These are phyloP conservation scores for Cnemophilus loriae DNA, from an alignment of 2,113 vertebrate genomes.

Conservation along the genomic window DNA sequence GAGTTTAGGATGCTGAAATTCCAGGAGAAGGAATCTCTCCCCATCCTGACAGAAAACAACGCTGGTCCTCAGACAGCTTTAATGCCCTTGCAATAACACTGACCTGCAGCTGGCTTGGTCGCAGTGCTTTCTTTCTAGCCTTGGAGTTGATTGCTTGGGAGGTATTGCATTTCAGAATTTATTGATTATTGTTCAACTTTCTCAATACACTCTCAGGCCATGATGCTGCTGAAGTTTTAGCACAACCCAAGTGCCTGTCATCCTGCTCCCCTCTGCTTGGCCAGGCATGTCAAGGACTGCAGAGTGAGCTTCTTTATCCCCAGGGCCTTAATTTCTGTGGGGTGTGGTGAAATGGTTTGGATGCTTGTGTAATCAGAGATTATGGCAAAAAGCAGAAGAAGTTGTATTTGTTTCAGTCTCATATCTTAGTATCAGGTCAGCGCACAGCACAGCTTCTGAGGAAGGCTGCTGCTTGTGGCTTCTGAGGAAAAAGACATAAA, in stretches of 20 bases:
- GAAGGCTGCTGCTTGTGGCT: not conserved
- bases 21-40: not conserved
- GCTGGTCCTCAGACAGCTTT: not conserved
- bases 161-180: not conserved
- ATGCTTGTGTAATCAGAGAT: rapidly evolving
- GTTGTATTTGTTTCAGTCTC: not conserved
- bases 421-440: not conserved
- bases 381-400: not conserved
- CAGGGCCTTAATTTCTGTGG: not conserved
- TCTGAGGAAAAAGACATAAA: not conserved
- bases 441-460: not conserved
- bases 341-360: not conserved
- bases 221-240: not conserved
- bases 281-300: not conserved
- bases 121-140: not conserved
- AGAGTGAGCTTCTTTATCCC: not conserved
- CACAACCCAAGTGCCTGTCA: not conserved
- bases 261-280: not conserved
- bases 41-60: not conserved
- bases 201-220: not conserved
- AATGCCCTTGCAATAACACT: not conserved
- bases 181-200: not conserved
- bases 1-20: not conserved
- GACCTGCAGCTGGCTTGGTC: not conserved
- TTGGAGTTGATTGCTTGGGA: not conserved